A percentile compares a stretch with the other conserved stretches of the same genome.
Conservation (phyloP, 53 echinoderm and acorn worm species). For the Astropecten irregularis region DNA sequence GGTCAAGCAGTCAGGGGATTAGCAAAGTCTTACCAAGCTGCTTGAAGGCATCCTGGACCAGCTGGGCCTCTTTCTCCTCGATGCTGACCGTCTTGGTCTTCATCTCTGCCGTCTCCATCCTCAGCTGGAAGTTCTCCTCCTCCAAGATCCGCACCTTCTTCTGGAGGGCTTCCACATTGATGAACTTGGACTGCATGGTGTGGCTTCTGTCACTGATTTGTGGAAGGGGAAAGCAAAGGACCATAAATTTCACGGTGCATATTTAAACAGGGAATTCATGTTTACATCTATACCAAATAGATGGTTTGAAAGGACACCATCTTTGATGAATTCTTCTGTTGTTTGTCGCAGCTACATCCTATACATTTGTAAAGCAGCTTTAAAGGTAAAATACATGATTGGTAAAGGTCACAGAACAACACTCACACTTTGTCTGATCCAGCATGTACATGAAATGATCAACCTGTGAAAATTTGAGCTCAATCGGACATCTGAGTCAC, state of each 20-base stretch:
- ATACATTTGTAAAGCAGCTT: too few species aligned
- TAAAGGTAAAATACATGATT: too few species aligned
- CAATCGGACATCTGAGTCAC: too few species aligned
- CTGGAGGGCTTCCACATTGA: constrained; percentile 90
- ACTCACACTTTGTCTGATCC: too few species aligned
- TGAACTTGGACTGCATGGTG: constrained; percentile 51
- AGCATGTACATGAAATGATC: too few species aligned
- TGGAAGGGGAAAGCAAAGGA: not conserved
- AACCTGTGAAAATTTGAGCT: too few species aligned
- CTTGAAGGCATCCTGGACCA: constrained; percentile 86
- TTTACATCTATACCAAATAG: not conserved
- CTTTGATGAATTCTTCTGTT: too few species aligned
- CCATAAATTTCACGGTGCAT: not conserved
- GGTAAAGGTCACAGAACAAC: too few species aligned
- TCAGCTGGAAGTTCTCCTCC: constrained; percentile 92
- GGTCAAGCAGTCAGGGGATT: too few species aligned
- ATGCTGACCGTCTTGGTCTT: constrained; percentile 68
- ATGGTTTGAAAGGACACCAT: too few species aligned
- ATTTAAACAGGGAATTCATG: not conserved
- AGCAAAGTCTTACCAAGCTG: constrained; percentile 81
- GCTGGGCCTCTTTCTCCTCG: constrained; percentile 94
- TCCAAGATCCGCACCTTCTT: constrained; percentile 95
- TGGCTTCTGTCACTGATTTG: constrained; percentile 16
- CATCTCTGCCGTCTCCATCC: constrained; percentile 83
- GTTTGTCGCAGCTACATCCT: too few species aligned